Conservation (phyloP, 2,113 vertebrate species). For the Thermophis baileyi region DNA sequence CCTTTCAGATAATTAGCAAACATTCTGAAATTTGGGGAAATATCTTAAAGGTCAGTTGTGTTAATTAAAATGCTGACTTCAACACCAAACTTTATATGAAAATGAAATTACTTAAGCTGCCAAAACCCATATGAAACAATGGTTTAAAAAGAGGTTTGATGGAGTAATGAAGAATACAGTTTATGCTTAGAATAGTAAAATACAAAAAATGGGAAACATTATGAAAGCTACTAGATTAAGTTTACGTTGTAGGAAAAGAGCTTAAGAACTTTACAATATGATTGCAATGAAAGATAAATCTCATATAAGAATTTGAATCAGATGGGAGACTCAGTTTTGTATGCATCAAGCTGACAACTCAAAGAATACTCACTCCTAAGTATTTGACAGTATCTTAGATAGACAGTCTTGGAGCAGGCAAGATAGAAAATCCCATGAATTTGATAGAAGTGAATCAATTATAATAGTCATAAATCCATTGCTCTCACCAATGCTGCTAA, state of each 20-base stretch:
- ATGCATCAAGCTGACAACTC: neutral
- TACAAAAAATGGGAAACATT: neutral
- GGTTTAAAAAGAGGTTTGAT: neutral
- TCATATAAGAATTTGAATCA: neutral
- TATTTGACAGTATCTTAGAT: neutral
- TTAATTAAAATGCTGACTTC: neutral
- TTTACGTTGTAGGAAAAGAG: neutral
- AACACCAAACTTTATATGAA: slow-evolving; percentile 12
- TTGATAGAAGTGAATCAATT: neutral
- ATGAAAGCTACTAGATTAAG: neutral
- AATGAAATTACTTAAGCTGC: slow-evolving; percentile 21
- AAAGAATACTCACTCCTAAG: neutral
- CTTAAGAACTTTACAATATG: neutral
- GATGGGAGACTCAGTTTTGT: neutral
- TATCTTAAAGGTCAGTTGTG: slow-evolving; percentile 9
- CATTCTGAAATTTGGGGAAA: neutral
- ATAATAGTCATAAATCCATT: neutral
- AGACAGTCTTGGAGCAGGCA: neutral
- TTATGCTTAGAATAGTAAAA: neutral
- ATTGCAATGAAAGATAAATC: neutral
- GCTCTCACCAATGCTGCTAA: neutral
- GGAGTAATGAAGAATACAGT: neutral
- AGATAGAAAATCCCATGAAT: neutral
- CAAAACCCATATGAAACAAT: neutral
- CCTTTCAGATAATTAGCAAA: slow-evolving; percentile 18